Conservation (phyloP, 2,113 vertebrate species). For the Cochlearius cochlearius region DNA sequence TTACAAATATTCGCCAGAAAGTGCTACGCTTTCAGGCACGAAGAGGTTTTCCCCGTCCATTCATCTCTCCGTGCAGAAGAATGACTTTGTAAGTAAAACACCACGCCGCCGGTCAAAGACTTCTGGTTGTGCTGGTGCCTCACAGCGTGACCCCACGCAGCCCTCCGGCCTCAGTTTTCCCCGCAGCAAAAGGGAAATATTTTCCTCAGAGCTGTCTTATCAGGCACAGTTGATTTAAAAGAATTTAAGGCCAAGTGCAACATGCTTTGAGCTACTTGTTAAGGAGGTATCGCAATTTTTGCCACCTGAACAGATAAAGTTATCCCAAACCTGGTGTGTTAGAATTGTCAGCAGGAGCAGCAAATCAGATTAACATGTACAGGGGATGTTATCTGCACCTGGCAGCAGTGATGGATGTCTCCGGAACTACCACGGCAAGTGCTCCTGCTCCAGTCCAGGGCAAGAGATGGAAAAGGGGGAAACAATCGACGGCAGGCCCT, state of each 20-base stretch:
- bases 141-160: fast-evolving
- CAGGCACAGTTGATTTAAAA: background rate
- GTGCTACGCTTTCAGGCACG: background rate
- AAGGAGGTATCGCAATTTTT: background rate
- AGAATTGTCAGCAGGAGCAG: background rate
- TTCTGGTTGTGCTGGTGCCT: background rate
- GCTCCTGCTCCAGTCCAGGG: background rate
- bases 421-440: background rate
- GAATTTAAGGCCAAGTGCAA: background rate
- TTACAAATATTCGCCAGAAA: background rate
- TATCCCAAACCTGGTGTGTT: background rate
- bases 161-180: background rate
- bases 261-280: background rate
- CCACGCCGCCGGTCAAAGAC: background rate
- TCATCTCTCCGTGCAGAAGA: background rate
- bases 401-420: background rate
- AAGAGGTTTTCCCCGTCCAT: background rate
- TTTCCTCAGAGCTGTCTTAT: background rate
- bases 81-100: background rate
- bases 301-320: background rate
- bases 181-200: background rate
- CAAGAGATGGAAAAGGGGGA: background rate
- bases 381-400: background rate
- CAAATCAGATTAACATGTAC: background rate
- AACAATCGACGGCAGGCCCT: background rate